phyloP scores from a whole-genome alignment of 2,113 vertebrate genomes.

The Phrynosoma platyrhinos region DNA sequence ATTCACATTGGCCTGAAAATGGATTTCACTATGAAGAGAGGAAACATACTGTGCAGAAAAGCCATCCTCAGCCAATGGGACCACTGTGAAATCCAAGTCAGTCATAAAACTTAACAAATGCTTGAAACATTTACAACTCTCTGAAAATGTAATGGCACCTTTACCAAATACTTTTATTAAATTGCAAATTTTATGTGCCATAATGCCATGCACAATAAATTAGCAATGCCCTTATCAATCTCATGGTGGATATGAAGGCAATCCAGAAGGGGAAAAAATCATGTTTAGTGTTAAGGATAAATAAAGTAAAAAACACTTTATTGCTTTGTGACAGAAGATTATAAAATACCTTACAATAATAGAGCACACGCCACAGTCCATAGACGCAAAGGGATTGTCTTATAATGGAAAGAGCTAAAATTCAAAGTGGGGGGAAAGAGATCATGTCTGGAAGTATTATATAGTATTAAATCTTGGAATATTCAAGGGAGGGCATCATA shows the following conservation, averaged over 20 bases:
- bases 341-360: conserved; percentile 59
- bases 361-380: conserved; percentile 18
- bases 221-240: conserved; percentile 72
- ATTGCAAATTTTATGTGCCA: conserved; percentile 75
- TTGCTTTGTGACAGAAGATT: conserved; percentile 63
- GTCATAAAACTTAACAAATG: conserved; percentile 77
- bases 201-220: conserved; percentile 77
- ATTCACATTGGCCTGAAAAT: conserved; percentile 26
- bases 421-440: conserved; percentile 46
- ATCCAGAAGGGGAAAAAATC: conserved; percentile 17
- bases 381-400: conserved; percentile 42
- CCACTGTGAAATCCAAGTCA: conserved; percentile 62
- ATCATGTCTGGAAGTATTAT: conserved; percentile 53
- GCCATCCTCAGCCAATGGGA: conserved; percentile 55
- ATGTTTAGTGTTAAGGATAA: conserved; percentile 75
- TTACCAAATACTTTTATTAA: conserved; percentile 73
- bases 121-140: conserved; percentile 76
- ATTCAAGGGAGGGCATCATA: conserved; percentile 44
- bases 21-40: conserved; percentile 38
- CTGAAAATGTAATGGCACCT: conserved; percentile 66
- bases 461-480: conserved; percentile 62
- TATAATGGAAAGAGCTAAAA: conserved; percentile 61
- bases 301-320: conserved; percentile 74
- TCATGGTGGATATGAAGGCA: conserved; percentile 68
- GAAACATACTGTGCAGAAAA: conserved; percentile 53